A percentile compares a stretch with the other conserved stretches of the same genome.
These are phyloP conservation scores for Epizoanthus ramosus DNA, from an alignment of 92 coral and sea anemone genomes.

Conservation along the genomic window DNA sequence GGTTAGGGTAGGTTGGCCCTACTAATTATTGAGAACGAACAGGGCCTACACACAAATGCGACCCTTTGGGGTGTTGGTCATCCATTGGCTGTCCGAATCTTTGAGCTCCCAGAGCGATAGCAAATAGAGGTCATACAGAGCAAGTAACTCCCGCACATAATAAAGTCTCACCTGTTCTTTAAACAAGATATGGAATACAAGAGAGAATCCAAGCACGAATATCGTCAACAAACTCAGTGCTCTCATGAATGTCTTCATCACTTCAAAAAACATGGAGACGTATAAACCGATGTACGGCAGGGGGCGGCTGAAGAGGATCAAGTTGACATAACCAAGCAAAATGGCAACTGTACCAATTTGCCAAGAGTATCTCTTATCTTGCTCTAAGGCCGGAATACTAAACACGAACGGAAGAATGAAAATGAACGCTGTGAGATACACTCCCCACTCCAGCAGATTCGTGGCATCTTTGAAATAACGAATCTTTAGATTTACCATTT, in stretches of 20 bases:
- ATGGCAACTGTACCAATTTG: slow-evolving; percentile 70
- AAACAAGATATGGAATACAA: slow-evolving; percentile 83
- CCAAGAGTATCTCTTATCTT: slow-evolving; percentile 49
- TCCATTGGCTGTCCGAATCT: no score
- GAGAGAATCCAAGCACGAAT: slow-evolving; percentile 77
- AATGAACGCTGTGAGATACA: slow-evolving; percentile 63
- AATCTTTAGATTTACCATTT: slow-evolving; percentile 51
- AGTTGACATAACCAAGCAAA: slow-evolving; percentile 72
- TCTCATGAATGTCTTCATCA: slow-evolving; percentile 68
- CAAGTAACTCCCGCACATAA: not conserved
- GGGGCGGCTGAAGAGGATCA: slow-evolving; percentile 67
- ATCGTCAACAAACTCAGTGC: slow-evolving; percentile 63
- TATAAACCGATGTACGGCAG: slow-evolving; percentile 75
- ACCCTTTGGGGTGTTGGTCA: no score
- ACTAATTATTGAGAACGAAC: no score
- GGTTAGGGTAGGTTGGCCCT: no score
- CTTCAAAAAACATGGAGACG: slow-evolving; percentile 88
- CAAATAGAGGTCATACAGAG: no score
- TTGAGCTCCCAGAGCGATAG: no score
- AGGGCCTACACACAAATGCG: no score
- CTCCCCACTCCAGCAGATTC: slow-evolving; percentile 85
- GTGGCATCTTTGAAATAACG: slow-evolving; percentile 64
- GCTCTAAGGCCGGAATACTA: not conserved
- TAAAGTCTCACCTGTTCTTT: slow-evolving; percentile 73
- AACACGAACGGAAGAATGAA: slow-evolving; percentile 67